Percentiles rank a stretch among this genome's conserved stretches.
Evolutionary conservation across 53 echinoderm and acorn worm genomes (phyloP).

Genomic region (Mesocentrotus franciscanus): DNA sequence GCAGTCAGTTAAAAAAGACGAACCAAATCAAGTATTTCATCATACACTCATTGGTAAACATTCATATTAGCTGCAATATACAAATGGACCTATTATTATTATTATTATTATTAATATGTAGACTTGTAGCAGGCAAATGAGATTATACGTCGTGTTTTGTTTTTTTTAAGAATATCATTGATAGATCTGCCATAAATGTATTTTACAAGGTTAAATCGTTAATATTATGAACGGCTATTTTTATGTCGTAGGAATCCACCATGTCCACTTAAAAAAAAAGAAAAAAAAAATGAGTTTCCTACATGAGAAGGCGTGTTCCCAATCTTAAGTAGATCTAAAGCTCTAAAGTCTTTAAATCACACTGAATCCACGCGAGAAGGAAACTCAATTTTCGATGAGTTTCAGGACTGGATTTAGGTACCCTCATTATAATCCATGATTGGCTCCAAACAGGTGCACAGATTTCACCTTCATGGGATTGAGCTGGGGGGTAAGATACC

Average conservation of each 20-base stretch:
- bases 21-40: too few relatives aligned
- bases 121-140: background rate
- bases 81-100: too few relatives aligned
- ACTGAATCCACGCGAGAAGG: background rate
- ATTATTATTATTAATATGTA: too few relatives aligned
- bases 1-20: too few relatives aligned
- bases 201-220: background rate
- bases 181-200: background rate
- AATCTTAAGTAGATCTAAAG: background rate
- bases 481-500: background rate
- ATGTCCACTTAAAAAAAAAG: too few relatives aligned
- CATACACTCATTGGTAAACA: too few relatives aligned
- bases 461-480: constrained; percentile 15
- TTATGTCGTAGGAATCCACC: too few relatives aligned
- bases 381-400: constrained; percentile 42
- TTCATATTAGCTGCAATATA: too few relatives aligned
- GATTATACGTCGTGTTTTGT: background rate
- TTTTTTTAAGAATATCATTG: background rate
- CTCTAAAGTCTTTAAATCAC: constrained; percentile 4
- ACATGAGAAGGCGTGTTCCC: background rate
- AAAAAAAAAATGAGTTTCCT: background rate
- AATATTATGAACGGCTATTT: too few relatives aligned
- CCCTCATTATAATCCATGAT: constrained; percentile 35
- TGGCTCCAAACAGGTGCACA: constrained; percentile 17
- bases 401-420: constrained; percentile 12